Conservation (phyloP, 1,140 invertebrate genomes). For the Paracyclopina nana region DNA sequence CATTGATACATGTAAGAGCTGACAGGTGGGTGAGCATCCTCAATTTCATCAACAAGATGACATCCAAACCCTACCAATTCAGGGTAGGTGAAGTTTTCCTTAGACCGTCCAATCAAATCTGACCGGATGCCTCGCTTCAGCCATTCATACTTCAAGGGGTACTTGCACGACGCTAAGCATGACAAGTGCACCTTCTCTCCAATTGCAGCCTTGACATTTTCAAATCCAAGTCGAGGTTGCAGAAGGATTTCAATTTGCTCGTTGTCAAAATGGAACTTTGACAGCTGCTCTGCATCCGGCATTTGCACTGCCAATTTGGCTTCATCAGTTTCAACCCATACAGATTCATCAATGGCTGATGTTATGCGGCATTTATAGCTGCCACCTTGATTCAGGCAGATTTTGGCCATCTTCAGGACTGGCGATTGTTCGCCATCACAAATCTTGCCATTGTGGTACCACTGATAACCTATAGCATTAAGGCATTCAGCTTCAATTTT, state of each 20-base stretch:
- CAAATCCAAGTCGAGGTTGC: neutral
- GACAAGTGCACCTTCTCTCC: constrained; percentile 9
- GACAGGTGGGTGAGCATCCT: neutral
- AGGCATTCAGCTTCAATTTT: neutral
- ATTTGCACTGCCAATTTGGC: neutral
- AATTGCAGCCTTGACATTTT: neutral
- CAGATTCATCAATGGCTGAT: neutral
- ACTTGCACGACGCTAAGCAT: constrained; percentile 4
- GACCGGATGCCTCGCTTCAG: constrained; percentile 10
- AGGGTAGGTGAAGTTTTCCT: neutral
- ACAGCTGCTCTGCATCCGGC: neutral
- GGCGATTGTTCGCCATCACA: neutral
- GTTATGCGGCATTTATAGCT: constrained; percentile 3
- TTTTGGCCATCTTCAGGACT: neutral
- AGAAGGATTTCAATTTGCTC: constrained; percentile 4
- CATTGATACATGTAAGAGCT: neutral
- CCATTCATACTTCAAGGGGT: constrained; percentile 15
- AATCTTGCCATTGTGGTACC: constrained; percentile 8
- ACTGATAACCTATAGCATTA: constrained; percentile 8
- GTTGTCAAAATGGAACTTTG: neutral
- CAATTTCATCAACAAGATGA: neutral
- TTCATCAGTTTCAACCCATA: neutral
- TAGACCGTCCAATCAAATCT: constrained; percentile 4
- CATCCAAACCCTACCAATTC: neutral
- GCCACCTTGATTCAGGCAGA: neutral